Percentiles rank a stretch among this genome's conserved stretches.
Evolutionary conservation across 1,140 invertebrate species (phyloP).

Genomic region (Helicoverpa zea): DNA sequence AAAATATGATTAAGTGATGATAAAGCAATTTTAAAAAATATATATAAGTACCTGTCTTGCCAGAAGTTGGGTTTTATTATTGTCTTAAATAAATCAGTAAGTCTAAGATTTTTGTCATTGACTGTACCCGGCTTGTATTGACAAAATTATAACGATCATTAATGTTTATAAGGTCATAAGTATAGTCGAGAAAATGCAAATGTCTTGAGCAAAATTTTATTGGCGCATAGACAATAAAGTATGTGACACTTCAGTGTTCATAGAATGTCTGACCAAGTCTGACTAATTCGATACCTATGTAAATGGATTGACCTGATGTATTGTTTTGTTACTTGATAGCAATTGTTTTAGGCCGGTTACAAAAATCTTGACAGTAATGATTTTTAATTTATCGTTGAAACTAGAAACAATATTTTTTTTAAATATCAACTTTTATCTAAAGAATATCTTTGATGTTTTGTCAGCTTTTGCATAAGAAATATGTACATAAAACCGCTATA

Average conservation of each 20-base stretch:
- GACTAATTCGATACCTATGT: neutral
- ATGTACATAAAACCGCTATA: no score
- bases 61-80: neutral
- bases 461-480: no score
- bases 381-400: no score
- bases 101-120: neutral
- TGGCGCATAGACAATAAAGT: constrained; percentile 15
- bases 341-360: no score
- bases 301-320: neutral
- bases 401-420: no score
- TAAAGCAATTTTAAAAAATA: no score
- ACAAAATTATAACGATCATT: constrained; percentile 39
- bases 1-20: no score
- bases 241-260: constrained; percentile 18
- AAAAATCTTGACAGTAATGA: no score
- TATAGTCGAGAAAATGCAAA: constrained; percentile 31
- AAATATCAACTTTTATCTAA: no score
- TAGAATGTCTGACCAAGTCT: neutral
- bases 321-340: no score
- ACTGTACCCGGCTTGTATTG: constrained; percentile 33
- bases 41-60: no score
- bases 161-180: constrained; percentile 42
- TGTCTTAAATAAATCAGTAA: neutral
- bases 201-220: constrained; percentile 25
- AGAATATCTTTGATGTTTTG: no score